Base-by-base conservation (phyloP, 2,797 vertebrate species). In the Halcyon smyrnensis region DNA sequence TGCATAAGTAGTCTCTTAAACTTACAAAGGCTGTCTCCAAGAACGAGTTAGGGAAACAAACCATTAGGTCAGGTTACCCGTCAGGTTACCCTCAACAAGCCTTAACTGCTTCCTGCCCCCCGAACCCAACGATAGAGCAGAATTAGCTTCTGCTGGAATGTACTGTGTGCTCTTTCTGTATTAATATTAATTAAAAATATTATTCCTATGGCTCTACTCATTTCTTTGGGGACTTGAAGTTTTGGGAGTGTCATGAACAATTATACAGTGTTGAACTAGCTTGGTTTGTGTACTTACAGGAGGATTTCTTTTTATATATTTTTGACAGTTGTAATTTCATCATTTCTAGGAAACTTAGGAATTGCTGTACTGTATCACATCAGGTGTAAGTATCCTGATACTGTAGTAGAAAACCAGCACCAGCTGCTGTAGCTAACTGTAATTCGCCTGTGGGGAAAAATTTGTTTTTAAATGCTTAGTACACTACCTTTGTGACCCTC, bases 81-180 rank as follows among this genome's bases (percentile, higher is more conserved):
- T 95, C 92, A 89, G 90, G 89, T 95, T 94, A 74, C 85, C 97
- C 95, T 96, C 93, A 95, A 91, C 87, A 92, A 95, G 97, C 97
- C 97, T 98, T 98, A 98, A 98, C 41, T 21, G 9, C 34, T n/a
- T 14, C 21, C 54, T 6, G 7, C 2, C 9, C 17, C 7, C 15
- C 3, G 9, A 12, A 12, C 13, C 12, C 20, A 84, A 39, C 51
- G 90, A 80, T 91, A 95, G 93, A 94, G 80, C 65, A 8, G 91
- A 95, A 86, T 71, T 88, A 95, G 95, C 91, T 96, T 90, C 96
- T 97, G 86, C 94, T 96, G 96, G 94, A 97, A 96, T 97, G 97
- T 98, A 96, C 90, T 62, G 70, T 95, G 90, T 96, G 89, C 90
- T 98, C 76, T 97, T 98, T 97, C 96, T 98, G 96, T 97, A 96